Evolutionary conservation across 2,888 invertebrate genomes (phyloP), one percentile per base, ranked within the genome.

Genomic region (Hypomecis punctinalis): DNA sequence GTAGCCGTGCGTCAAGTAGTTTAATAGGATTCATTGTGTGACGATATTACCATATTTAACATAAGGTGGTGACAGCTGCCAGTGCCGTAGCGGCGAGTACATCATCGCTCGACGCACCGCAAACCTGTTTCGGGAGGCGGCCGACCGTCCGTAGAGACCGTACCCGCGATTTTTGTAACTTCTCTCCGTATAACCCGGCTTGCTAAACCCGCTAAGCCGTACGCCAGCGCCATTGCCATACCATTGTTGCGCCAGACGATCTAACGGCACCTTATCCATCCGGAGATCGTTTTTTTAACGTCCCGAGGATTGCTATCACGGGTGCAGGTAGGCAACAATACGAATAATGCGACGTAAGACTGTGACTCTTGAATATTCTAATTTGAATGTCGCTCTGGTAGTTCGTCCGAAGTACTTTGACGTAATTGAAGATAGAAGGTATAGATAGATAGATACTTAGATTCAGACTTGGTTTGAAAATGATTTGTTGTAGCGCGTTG

Each of bases 211-310:
- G 84, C 88, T 88, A 84, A 87, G 83, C 83, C 79, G 80, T 83
- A 75, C 52, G 39, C 47, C 56, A 45, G 9, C 47, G 63, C 63
- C 57, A 63, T 63, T 71, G 73, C 74, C 79, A 76, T 76, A 73
- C 78, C 76, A 89, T 89, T 88, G 87, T 90, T 83, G 80, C 81
- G 82, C 83, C 88, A 89, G 90, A 88, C 91, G 76, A 82, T 76
- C 81, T 91, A 91, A 92, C 92, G 92, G 92, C 81, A 90, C 79
- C 83, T 86, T 89, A 89, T 90, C 90, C 86, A 82, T 82, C 80
- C 85, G 83, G 85, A 79, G 83, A 89, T 90, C 87, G 80, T 71
- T 73, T 86, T 85, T 82, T 80, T 79, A 82, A 81, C 78, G 80
- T 77, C 79, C 81, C 81, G 75, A 79, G 82, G 82, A 82, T 84